These are phyloP conservation scores for Diplolepis rosae DNA, from an alignment of 2,888 invertebrate species.

Conservation along the genomic window DNA sequence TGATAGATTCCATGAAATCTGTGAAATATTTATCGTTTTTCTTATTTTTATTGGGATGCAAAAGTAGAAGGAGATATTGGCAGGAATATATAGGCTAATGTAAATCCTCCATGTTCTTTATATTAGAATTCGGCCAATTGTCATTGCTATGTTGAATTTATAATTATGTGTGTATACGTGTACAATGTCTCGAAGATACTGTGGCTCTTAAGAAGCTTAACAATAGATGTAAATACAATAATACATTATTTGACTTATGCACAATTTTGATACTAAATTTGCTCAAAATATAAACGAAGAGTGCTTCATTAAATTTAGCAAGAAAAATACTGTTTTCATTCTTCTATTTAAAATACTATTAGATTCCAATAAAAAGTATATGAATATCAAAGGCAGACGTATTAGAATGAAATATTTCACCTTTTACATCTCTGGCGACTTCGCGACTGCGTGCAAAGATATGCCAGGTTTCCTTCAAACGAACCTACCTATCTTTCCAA, in stretches of 20 bases:
- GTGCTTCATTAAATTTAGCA: constrained; percentile 5
- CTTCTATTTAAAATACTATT: not conserved
- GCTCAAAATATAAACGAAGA: constrained; percentile 25
- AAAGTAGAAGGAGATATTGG: not conserved
- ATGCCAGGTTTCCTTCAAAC: not conserved
- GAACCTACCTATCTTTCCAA: constrained; percentile 7
- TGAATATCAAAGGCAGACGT: not conserved
- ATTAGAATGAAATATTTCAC: not conserved
- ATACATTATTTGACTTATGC: not conserved
- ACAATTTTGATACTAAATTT: constrained; percentile 29
- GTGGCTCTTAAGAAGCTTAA: constrained; percentile 4
- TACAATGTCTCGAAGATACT: not conserved
- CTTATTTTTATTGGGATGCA: not conserved
- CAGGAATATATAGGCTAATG: not conserved
- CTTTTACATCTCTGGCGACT: not conserved
- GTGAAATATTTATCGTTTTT: not conserved
- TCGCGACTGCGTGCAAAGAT: not conserved
- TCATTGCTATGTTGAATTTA: constrained; percentile 5
- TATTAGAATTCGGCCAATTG: constrained; percentile 3
- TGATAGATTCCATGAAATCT: not conserved
- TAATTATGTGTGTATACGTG: constrained; percentile 13
- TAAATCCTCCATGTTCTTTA: constrained; percentile 10
- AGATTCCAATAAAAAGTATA: not conserved
- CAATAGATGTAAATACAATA: constrained; percentile 17
- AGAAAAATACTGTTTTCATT: not conserved